Conservation (phyloP, 2,113 vertebrate species). For the Heterochromis multidens region DNA sequence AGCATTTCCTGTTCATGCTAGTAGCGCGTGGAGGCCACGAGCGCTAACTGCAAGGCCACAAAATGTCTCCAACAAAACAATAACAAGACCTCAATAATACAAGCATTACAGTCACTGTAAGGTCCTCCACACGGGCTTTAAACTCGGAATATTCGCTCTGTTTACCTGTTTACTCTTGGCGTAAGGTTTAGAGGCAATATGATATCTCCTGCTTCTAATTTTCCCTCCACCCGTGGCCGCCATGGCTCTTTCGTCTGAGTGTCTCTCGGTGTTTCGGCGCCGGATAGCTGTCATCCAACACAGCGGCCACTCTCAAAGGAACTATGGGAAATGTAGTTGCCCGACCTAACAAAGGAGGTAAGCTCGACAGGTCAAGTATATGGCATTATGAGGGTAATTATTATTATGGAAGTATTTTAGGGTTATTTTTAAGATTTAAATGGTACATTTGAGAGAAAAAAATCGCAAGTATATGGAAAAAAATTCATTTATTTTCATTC, state of each 20-base stretch:
- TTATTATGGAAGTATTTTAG: neutral
- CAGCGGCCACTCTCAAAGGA: conserved; percentile 10
- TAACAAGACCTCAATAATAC: conserved; percentile 31
- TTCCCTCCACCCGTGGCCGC: conserved; percentile 86
- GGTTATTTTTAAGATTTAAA: neutral
- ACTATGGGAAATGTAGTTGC: conserved; percentile 71
- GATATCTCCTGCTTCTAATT: conserved; percentile 85
- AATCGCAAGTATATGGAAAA: neutral
- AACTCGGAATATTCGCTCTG: neutral
- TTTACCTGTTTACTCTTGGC: conserved; percentile 83
- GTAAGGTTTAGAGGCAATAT: conserved; percentile 83
- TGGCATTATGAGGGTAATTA: neutral
- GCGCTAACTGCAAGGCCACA: conserved; percentile 71
- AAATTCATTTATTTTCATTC: too few species aligned
- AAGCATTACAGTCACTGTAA: neutral
- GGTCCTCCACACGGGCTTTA: neutral
- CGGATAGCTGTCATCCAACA: conserved; percentile 78
- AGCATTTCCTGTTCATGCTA: conserved; percentile 58
- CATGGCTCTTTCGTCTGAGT: conserved; percentile 75
- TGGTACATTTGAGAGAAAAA: neutral
- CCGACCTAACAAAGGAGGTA: conserved; percentile 20
- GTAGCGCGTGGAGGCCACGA: conserved; percentile 72
- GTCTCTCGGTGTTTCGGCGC: conserved; percentile 71
- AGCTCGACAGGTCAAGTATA: neutral
- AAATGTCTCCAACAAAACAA: conserved; percentile 72